A percentile compares a stretch with the other conserved stretches of the same genome.
These are phyloP conservation scores for Pararge aegeria DNA, from an alignment of 1,140 invertebrate species.

Conservation along the genomic window DNA sequence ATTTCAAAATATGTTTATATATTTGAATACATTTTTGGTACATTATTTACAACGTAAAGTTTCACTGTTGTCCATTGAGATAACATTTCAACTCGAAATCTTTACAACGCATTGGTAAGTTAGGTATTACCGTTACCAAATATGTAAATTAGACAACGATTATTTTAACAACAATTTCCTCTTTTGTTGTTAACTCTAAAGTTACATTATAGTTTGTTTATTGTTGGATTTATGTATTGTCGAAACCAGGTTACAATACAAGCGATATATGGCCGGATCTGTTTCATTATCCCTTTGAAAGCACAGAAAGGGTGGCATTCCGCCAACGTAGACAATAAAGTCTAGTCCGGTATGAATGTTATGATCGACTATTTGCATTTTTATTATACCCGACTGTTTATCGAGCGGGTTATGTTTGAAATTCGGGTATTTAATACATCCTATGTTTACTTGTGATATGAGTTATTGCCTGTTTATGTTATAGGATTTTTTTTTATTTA, in stretches of 20 bases:
- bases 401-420: slow-evolving; percentile 18
- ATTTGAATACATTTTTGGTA: too few species aligned
- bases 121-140: too few species aligned
- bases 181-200: too few species aligned
- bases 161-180: too few species aligned
- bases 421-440: slow-evolving; percentile 13
- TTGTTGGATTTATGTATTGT: slow-evolving; percentile 15
- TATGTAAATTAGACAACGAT: too few species aligned
- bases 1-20: too few species aligned
- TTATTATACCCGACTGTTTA: slow-evolving; percentile 40
- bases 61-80: too few species aligned
- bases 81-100: too few species aligned
- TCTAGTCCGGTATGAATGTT: slow-evolving; percentile 41
- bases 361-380: slow-evolving; percentile 63
- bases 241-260: slow-evolving; percentile 31
- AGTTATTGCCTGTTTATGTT: slow-evolving; percentile 3
- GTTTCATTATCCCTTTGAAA: slow-evolving; percentile 34
- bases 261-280: slow-evolving; percentile 24
- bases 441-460: slow-evolving; percentile 12
- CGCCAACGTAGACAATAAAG: slow-evolving; percentile 53
- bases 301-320: slow-evolving; percentile 46
- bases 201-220: background rate
- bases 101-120: too few species aligned
- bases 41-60: too few species aligned
- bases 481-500: background rate